Conservation (phyloP, 1,140 invertebrate genomes). For the Drosophila nikananu region DNA sequence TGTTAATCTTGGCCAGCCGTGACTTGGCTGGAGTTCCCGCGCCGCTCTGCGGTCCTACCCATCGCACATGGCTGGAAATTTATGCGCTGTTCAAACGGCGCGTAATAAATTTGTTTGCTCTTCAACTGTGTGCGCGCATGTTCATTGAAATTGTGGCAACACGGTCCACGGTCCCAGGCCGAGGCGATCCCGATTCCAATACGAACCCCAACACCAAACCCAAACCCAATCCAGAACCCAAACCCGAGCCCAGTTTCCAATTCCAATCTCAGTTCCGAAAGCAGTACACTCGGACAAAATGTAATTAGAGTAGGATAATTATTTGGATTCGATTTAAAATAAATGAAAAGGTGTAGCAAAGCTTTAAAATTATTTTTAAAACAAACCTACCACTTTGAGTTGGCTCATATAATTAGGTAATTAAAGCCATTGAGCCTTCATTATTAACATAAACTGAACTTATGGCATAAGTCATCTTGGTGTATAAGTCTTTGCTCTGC, state of each 20-base stretch:
- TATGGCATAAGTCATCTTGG: neutral
- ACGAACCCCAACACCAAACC: constrained; percentile 30
- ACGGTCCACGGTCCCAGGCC: constrained; percentile 5
- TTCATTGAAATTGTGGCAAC: constrained; percentile 76
- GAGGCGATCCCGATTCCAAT: constrained; percentile 31
- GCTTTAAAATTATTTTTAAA: neutral
- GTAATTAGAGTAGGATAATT: neutral
- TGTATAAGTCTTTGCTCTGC: neutral
- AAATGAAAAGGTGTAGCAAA: no score
- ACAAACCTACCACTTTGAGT: no score
- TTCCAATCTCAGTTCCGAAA: constrained; percentile 36
- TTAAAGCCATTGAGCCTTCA: neutral
- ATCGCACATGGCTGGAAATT: constrained; percentile 62
- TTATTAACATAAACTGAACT: no score
- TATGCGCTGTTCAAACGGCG: constrained; percentile 83
- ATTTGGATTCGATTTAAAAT: neutral
- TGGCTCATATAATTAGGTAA: neutral
- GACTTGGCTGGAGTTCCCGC: constrained; percentile 45
- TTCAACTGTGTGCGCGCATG: constrained; percentile 80
- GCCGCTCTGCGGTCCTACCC: neutral
- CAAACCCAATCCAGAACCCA: constrained; percentile 26
- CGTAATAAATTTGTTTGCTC: constrained; percentile 84
- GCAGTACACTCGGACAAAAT: constrained; percentile 28
- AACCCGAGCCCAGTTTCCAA: constrained; percentile 29
- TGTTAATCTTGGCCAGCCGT: constrained; percentile 75